These are phyloP conservation scores for Papilio machaon DNA, from an alignment of 1,140 invertebrate species.

Conservation along the genomic window DNA sequence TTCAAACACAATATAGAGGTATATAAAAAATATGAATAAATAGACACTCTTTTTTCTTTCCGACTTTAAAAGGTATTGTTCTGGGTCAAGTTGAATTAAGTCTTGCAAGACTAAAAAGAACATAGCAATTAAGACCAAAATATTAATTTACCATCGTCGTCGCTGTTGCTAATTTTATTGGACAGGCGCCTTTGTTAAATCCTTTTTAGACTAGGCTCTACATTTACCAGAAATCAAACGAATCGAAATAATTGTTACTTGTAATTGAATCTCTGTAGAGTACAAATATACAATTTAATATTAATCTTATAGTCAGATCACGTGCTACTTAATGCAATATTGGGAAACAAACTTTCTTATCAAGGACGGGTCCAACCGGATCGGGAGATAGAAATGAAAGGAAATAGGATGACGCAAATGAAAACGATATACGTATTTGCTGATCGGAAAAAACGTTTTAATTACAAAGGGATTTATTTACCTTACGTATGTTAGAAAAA, in stretches of 20 bases:
- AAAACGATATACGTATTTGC: not conserved
- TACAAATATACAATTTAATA: not conserved
- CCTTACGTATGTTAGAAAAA: not conserved
- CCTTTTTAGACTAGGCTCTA: not conserved
- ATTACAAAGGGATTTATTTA: not conserved
- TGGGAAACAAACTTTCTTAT: constrained; percentile 20
- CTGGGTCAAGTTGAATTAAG: too few relatives aligned
- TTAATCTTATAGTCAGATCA: not conserved
- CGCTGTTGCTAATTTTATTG: not conserved
- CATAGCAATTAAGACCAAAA: not conserved
- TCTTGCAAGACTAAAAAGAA: too few relatives aligned
- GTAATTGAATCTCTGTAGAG: not conserved
- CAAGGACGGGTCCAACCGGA: not conserved
- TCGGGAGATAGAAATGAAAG: constrained; percentile 5
- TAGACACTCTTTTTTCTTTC: not conserved
- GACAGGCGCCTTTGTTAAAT: not conserved
- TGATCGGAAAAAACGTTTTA: not conserved
- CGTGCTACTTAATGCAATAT: constrained; percentile 22
- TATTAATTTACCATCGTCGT: not conserved
- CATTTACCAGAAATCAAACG: not conserved
- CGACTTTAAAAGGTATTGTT: too few relatives aligned
- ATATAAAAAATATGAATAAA: not conserved
- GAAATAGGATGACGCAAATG: constrained; percentile 16
- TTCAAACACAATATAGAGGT: not conserved
- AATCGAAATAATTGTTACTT: not conserved